Percentiles rank a stretch among this genome's conserved stretches.
Evolutionary conservation across 2,113 vertebrate genomes (phyloP).

Genomic region (Notarius quadriscutis): DNA sequence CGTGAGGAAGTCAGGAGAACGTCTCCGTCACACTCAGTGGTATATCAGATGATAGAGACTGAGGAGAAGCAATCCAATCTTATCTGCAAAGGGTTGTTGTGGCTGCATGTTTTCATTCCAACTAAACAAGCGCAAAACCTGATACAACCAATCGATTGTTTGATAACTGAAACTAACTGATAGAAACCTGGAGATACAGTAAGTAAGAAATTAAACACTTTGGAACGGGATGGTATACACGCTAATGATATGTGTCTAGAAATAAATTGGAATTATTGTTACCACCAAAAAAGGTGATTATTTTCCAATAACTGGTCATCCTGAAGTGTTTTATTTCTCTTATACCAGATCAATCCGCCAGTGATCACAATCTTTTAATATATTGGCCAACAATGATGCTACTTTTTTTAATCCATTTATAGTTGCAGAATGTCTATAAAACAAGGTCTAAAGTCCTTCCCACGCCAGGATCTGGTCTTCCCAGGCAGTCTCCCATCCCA

Average conservation of each 20-base stretch:
- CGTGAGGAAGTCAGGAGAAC: neutral
- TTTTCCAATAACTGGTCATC: neutral
- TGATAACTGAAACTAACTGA: neutral
- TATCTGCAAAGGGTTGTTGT: neutral
- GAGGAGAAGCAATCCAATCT: neutral
- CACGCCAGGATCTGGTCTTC: no score
- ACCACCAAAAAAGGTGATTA: neutral
- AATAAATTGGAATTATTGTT: neutral
- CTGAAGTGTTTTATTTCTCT: neutral
- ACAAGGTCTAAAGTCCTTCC: neutral
- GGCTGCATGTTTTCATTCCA: neutral
- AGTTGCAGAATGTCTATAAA: neutral
- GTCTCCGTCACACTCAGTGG: neutral
- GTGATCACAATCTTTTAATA: neutral
- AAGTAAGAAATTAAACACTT: neutral
- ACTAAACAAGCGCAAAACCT: neutral
- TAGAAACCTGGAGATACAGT: neutral
- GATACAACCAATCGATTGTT: slow-evolving; percentile 3
- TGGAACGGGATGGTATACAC: neutral
- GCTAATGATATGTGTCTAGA: neutral
- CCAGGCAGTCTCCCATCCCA: no score
- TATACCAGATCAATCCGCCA: neutral
- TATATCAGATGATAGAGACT: neutral
- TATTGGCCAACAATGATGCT: neutral
- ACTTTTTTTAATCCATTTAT: neutral